Evolutionary conservation across 1,140 invertebrate species (phyloP), one percentile per base, ranked within the genome.

Genomic region (Tetragnatha versicolor): DNA sequence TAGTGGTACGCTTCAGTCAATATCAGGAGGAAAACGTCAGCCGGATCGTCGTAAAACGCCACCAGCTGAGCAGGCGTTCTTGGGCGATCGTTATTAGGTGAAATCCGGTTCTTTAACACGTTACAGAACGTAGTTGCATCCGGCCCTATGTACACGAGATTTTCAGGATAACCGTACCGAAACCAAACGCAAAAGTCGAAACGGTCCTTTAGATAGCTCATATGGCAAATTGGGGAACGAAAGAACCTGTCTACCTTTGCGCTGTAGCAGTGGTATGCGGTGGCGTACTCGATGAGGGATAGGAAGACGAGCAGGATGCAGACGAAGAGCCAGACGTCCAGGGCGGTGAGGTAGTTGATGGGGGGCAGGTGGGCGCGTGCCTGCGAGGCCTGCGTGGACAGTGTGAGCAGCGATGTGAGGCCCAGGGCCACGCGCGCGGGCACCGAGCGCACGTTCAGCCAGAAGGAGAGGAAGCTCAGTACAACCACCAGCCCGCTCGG

Each of bases 391-490:
- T 80, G 79, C 3, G 79, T 80, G 17, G 63, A 58, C 25, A 80
- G 37, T 33, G 79, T 80, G 12, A 80, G 49, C 14, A 80, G 29
- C 1, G 79, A 80, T 6, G 79, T 80, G 2, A 80, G 42, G 1
- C 82, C 82, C 10, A 86, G 81, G 1, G 84, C 83, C 7, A 86
- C 85, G n/a, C 85, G 78, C 3, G 86, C 85, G 0, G 85, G 85
- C 2, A 86, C 85, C 6, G 83, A 82, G 25, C 86, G 83, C 49
- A 87, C 84, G 77, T 86, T 84, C 20, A 86, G 53, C 86, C 86
- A 86, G 70, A 87, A 86, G 49, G 85, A 84, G 4, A 87, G 82
- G 82, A 82, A 83, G 1, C 80, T 82, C 3, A 82, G 49, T 6
- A 79, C 37, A 6, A 83, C 82, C n/a, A 82, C 61, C 31, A 83